Conservation (phyloP, 2,113 vertebrate genomes). For the Rhynchopsitta pachyrhyncha region DNA sequence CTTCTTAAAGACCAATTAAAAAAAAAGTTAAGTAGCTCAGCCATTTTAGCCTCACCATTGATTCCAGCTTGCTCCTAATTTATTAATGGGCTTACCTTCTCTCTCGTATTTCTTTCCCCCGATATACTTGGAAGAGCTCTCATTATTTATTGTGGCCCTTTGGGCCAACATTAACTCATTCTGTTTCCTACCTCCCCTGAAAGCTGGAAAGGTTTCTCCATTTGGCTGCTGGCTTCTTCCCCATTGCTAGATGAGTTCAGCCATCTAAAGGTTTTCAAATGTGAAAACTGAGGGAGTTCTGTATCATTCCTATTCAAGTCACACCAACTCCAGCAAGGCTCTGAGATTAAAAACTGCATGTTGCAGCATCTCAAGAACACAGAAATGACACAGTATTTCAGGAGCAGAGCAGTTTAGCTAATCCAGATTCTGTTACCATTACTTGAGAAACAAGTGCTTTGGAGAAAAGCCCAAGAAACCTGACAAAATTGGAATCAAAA, state of each 20-base stretch:
- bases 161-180: conserved; percentile 67
- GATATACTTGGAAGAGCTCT: conserved; percentile 69
- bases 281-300: neutral
- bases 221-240: conserved; percentile 40
- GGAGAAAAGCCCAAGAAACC: neutral
- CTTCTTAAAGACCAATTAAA: conserved; percentile 73
- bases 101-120: conserved; percentile 60
- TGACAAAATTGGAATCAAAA: neutral
- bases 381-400: neutral
- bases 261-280: neutral
- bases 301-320: conserved; percentile 5
- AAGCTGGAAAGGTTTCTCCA: conserved; percentile 47
- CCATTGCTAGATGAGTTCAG: neutral
- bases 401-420: neutral
- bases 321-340: neutral
- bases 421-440: neutral
- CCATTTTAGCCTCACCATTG: conserved; percentile 68
- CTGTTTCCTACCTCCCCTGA: conserved; percentile 51
- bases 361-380: conserved; percentile 3
- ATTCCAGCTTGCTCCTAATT: conserved; percentile 69
- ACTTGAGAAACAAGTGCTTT: neutral
- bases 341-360: neutral
- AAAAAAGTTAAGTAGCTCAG: conserved; percentile 69
- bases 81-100: conserved; percentile 70
- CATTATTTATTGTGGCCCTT: conserved; percentile 48